Evolutionary conservation across 2,113 vertebrate genomes (phyloP).

Genomic region (Xyrauchen texanus): DNA sequence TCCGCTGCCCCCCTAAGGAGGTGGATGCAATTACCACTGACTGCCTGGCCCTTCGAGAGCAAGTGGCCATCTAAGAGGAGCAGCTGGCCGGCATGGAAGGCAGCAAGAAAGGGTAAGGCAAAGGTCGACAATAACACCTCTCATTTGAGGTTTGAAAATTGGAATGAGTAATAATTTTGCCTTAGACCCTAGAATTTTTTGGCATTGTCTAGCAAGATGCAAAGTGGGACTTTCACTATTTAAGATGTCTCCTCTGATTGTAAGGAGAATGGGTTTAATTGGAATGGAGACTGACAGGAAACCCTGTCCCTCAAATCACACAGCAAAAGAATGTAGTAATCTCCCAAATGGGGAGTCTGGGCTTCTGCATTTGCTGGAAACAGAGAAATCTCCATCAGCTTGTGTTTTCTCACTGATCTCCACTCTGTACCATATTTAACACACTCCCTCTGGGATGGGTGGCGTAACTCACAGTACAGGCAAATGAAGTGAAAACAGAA

Average conservation of each 20-base stretch:
- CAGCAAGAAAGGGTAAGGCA: slow-evolving; percentile 66
- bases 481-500: slow-evolving; percentile 69
- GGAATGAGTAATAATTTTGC: not conserved
- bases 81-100: slow-evolving; percentile 72
- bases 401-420: slow-evolving; percentile 59
- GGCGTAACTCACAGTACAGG: slow-evolving; percentile 59
- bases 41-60: slow-evolving; percentile 75
- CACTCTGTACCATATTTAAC: slow-evolving; percentile 57
- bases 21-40: slow-evolving; percentile 70
- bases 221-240: not conserved
- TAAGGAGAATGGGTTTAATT: slow-evolving; percentile 3
- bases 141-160: not conserved
- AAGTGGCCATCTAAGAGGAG: slow-evolving; percentile 72
- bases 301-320: slow-evolving; percentile 52
- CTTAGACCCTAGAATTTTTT: not conserved
- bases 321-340: slow-evolving; percentile 28
- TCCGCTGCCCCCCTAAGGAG: slow-evolving; percentile 64
- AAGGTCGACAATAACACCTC: not conserved
- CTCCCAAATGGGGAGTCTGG: slow-evolving; percentile 28
- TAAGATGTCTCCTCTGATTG: slow-evolving; percentile 6
- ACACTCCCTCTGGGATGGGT: slow-evolving; percentile 66
- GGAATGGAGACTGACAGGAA: slow-evolving; percentile 25
- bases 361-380: slow-evolving; percentile 33
- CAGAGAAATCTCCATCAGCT: slow-evolving; percentile 60
- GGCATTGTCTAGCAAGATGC: not conserved